Base-by-base conservation (phyloP, 92 coral and sea anemone species). In the Heteractis magnifica region DNA sequence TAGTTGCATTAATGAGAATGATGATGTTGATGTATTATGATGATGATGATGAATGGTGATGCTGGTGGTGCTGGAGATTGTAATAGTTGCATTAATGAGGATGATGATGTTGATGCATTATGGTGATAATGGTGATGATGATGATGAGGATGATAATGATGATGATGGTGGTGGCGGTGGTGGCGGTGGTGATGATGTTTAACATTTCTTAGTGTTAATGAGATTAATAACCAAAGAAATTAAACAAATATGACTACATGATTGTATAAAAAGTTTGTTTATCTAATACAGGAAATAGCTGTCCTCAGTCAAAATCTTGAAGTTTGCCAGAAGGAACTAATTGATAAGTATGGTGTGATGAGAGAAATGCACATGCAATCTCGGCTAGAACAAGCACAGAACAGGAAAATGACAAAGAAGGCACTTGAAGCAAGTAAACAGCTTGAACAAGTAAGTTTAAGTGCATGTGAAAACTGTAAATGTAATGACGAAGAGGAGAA, bases 401-500 rank as follows among this genome's bases (percentile, higher is more conserved):
- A 90, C 48, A 90, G 93, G 15, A 89, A 83, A 68, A 70, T 85
- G 78, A 90, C 95, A n/a, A 89, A 89, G 71, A 91, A 92, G 53
- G 98, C 95, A 76, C 71, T 93, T 18, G 94, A 87, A 55, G 93
- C 98, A 21, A 93, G 94, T 86, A 93, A 87, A 85, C 88, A 84
- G 74, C 93, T 93, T 51, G 90, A 93, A 81, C 95, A 93, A 87
- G 98, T 90, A 6, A 75, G 82, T 65, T 8, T 21, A 10, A 48
- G 6, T 0, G 8, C 6, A 6, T 53, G 1, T 53, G 13, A 53
- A 12, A 8, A 53, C 44, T 34, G 44, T 34, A 34, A 34, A 34
- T 34, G 44, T 34, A 34, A 34, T 34, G 44, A 34, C 44, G 3
- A 34, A 2, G 44, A 34, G 44, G 44, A 34, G 44, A 34, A 34